Base-by-base conservation (phyloP, 2,888 invertebrate genomes). In the Spicauda simplicius region DNA sequence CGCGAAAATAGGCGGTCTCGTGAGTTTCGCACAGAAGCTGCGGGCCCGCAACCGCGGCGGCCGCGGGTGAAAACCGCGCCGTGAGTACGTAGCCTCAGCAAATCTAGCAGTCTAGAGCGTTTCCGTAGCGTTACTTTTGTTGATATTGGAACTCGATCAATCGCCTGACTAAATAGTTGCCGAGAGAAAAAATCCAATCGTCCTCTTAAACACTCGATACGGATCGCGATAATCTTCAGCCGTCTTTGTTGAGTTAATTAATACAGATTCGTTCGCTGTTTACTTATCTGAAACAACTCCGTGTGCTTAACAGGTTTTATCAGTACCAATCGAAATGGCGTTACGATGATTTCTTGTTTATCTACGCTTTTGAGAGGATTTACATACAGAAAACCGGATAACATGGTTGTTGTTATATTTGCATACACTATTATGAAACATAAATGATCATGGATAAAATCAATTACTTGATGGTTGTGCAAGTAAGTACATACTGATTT, bases 101-200 rank as follows among this genome's bases (percentile, higher is more conserved):
- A n/a, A n/a, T n/a, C n/a, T n/a, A n/a, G 7, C 7, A 58, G 67
- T 70, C 48, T 50, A 18, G 18, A 18, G 25, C 18, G 50, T 8
- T 50, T 18, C 69, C 67, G 65, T 70, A 70, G 30, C 48, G 10
- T 48, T 63, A 70, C 72, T 72, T 25, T 69, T 56, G 37, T 64
- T 41, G 59, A 61, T 64, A 55, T 63, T 55, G 53, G 48, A 55
- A 45, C 16, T 54, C 41, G 55, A 48, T 63, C 25, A 56, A 54
- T 45, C 45, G 63, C 30, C 53, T 45, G 48, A 50, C 50, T 11
- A 30, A 60, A 50, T 30, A 33, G 50, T 37, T 63, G 25, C 37
- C 18, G 45, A n/a, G 33, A 33, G 18, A 64, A 50, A 37, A 64
- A 55, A 55, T 48, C 48, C 50, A 33, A 57, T 50, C 12, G 14